Evolutionary conservation across 1,140 invertebrate genomes (phyloP), one percentile per base, ranked within the genome.

Genomic region (Plectrocnemia conspersa): DNA sequence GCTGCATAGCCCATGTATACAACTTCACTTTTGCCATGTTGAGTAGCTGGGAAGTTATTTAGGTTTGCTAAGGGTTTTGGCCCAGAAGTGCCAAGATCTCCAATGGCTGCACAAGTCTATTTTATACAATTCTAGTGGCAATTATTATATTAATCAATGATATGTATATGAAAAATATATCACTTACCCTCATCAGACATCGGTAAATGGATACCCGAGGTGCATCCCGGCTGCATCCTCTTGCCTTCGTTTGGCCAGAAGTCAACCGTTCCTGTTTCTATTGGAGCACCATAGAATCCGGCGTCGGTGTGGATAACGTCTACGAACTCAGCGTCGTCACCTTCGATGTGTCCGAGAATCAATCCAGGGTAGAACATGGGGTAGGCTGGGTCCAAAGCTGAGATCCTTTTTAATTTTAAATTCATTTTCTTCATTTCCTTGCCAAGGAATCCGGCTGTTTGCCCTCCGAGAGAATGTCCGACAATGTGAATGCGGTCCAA

Each of bases 401-500:
- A 68, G 52, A 75, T 72, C 46, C 72, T 75, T 66, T 41, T 63
- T 65, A 2, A 72, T 24, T 59, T 69, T 69, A 24, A 58, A 52
- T 0, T 42, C 64, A 13, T 62, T 62, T 21, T 63, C 11, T 62
- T 60, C 4, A 77, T 55, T 50, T 68, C 68, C 15, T 68, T 66
- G 0, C 83, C 84, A 1, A 83, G 70, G 35, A 81, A 77, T 0
- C 84, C 85, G 1, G 84, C 79, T 22, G 88, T 73, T 52, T 90
- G 86, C 2, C 82, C 83, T 1, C 87, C 87, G 32, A 89, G 67
- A 5, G 85, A 88, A 65, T 88, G 87, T 0, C 84, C 86, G 24
- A 90, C 76, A 3, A 89, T 64, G 64, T 89, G 86, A 18, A 84
- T 71, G 10, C 67, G 69, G 0, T 72, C 55, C 24, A 68, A 47